Base-by-base conservation (phyloP, 2,797 vertebrate species). In the Peromyscus melanophrys region DNA sequence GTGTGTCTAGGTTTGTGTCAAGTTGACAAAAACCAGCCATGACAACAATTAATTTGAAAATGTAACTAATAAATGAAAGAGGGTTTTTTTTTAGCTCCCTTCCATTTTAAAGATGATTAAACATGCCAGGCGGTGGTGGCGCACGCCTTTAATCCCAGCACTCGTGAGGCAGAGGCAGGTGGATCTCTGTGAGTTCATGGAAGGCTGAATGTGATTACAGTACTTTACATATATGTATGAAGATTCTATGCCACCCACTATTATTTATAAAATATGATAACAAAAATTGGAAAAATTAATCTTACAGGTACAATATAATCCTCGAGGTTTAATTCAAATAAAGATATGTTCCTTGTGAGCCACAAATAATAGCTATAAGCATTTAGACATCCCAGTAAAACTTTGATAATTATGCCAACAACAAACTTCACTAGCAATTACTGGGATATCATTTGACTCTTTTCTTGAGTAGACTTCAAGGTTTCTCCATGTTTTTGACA, bases 71-170 rank as follows among this genome's bases (percentile, higher is more conserved):
- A 92, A 88, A 92, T 82, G 16, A 85, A 90, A 69, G 31, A 49
- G 17, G 34, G 6, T 21, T 13, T 61, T 90, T 61, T 81, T 34
- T 94, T 69, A 59, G 49, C 25, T 63, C 6, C 7, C 11, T 63
- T 85, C 17, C 55, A 16, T 37, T 34, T 94, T 92, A 92, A 92
- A 91, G 6, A 97, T 84, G 90, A 82, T 40, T 94, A 63, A 93
- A 71, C 11, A 9, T 55, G 43, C 43, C 43, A 46, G 43, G 43
- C 43, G 6, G 43, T 46, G 43, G 43, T 5, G 43, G 43, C 6
- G 43, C 43, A 46, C 6, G 43, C 6, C 43, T 46, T 46, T 46
- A 46, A 46, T 46, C 43, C 43, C 43, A 46, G 43, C 43, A 46
- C 43, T 46, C 43, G 43, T 46, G 43, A 46, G 43, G 43, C 43